phyloP scores from a whole-genome alignment of 2,888 invertebrate genomes.

The Drosophila picticornis region DNA sequence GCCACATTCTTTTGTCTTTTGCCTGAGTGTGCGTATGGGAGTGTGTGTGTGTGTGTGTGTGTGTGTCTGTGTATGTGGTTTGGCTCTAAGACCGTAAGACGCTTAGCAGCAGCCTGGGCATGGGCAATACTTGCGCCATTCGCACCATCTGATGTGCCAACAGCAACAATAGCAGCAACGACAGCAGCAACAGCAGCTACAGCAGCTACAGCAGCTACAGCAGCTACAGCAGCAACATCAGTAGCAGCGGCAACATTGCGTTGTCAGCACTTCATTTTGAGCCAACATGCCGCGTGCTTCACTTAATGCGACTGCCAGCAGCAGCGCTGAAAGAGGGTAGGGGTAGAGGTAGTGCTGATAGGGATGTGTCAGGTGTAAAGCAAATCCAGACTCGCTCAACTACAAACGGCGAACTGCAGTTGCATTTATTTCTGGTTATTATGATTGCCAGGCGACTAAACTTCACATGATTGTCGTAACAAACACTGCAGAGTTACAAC shows the following conservation, averaged over 20 bases:
- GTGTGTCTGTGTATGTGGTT: constrained; percentile 41
- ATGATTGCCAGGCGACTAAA: constrained; percentile 46
- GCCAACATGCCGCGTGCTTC: constrained; percentile 74
- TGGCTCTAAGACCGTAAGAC: constrained; percentile 64
- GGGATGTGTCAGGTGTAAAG: constrained; percentile 17
- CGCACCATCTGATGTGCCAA: constrained; percentile 56
- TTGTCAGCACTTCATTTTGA: constrained; percentile 81
- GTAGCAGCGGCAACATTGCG: constrained; percentile 47
- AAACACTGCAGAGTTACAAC: neutral
- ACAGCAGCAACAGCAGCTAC: constrained; percentile 10
- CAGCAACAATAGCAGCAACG: constrained; percentile 8
- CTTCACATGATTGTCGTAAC: neutral
- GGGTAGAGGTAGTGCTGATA: neutral
- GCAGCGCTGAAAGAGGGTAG: neutral
- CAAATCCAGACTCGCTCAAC: constrained; percentile 1
- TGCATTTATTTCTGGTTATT: constrained; percentile 55
- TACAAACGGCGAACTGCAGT: constrained; percentile 22
- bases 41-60: neutral
- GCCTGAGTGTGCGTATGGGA: neutral
- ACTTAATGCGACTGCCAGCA: constrained; percentile 67
- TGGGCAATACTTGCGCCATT: constrained; percentile 54
- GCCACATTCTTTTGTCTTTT: constrained; percentile 56
- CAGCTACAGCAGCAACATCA: constrained; percentile 19
- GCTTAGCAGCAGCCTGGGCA: constrained; percentile 68
- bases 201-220: constrained; percentile 9